Percentiles rank a stretch among this genome's conserved stretches.
These are phyloP conservation scores for Pteropus alecto DNA, from an alignment of 2,113 vertebrate genomes.

Conservation along the genomic window DNA sequence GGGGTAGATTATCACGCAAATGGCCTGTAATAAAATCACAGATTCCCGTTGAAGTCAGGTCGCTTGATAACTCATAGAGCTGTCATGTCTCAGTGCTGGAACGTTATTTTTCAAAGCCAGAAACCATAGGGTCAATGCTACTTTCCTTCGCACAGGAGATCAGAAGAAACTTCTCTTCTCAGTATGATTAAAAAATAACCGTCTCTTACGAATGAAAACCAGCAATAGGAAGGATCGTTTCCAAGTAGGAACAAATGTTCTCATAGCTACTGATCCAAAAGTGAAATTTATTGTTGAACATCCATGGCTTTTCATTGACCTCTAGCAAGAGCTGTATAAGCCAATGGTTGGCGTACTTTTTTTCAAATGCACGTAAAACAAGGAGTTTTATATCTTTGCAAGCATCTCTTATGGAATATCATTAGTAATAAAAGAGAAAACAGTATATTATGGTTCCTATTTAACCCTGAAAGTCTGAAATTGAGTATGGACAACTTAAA, in stretches of 20 bases:
- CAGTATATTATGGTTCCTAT: not conserved
- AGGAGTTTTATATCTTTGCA: not conserved
- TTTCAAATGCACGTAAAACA: conserved; percentile 9
- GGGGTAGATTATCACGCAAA: not conserved
- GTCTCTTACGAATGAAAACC: not conserved
- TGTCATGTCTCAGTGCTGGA: fast-evolving
- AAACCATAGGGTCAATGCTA: not conserved
- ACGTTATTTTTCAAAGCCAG: not conserved
- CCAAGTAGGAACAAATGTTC: not conserved
- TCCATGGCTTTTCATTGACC: not conserved
- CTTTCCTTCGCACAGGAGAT: not conserved
- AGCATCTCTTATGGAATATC: not conserved
- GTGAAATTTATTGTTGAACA: not conserved
- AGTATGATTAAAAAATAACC: not conserved
- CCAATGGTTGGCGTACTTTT: not conserved
- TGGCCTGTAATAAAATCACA: not conserved
- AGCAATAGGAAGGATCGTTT: not conserved
- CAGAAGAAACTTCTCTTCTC: not conserved
- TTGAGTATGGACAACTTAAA: conserved; percentile 35
- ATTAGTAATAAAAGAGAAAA: not conserved
- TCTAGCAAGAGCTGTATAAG: not conserved
- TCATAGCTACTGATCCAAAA: not conserved
- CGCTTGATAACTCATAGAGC: too few species aligned
- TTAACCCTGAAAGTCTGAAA: conserved; percentile 36
- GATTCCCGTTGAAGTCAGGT: too few species aligned